Base-by-base conservation (phyloP, 2,888 invertebrate genomes). In the Marasmarcha lunaedactyla region DNA sequence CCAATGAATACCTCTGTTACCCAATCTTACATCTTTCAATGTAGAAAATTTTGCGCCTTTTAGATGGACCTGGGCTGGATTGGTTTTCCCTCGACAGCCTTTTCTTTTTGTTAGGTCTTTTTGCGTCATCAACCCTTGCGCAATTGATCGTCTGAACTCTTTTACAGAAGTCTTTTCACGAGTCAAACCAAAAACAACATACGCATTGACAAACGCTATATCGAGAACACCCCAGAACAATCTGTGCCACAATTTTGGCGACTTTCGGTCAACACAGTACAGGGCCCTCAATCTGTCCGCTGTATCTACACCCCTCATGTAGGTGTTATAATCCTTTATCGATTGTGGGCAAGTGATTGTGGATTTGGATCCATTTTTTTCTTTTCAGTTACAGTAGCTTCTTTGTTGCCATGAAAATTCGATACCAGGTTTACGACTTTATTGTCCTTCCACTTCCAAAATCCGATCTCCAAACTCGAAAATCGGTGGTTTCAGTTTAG, bases 161-260 rank as follows among this genome's bases (percentile, higher is more conserved):
- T 48, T 46, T 43, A 46, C 42, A 14, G 45, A 11, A 30, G 30
- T 30, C 30, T 10, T 10, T 30, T 30, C 30, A 10, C 4, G 10
- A 11, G 12, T 30, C 10, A 30, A 11, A 11, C 30, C 30, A 30
- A 11, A 11, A 30, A 30, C 12, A 11, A 30, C 30, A 10, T 30
- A 30, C 10, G 30, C 30, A 30, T 30, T 30, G 30, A 30, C 30
- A 30, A 30, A 30, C 12, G 30, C 30, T 10, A 30, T 30, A 11
- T 30, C 30, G n/a, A 30, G 30, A 30, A 30, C n/a, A 30, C 30
- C 30, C 30, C 4, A 60, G 48, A 61, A 59, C 42, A 58, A 48
- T 38, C 53, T 57, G 44, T 58, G 52, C 59, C 59, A 60, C 57
- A 58, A 62, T 49, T 62, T 55, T 33, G 51, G 51, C 37, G 55